phyloP scores from a whole-genome alignment of 1,140 invertebrate genomes.

The Scylla paramamosain region DNA sequence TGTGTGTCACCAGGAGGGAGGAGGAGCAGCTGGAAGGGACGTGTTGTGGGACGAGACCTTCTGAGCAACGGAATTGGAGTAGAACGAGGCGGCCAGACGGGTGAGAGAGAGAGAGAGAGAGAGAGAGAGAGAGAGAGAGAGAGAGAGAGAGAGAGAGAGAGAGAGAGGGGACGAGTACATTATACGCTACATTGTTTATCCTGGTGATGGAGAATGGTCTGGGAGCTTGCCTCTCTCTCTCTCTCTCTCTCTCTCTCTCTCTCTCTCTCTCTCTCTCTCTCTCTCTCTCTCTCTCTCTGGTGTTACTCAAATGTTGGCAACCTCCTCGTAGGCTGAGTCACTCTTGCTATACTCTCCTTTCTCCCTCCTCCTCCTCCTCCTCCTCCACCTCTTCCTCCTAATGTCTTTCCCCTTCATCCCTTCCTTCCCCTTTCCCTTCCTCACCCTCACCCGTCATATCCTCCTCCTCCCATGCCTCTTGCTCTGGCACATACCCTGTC shows the following conservation, averaged over 20 bases:
- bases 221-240: background rate
- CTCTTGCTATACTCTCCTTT: background rate
- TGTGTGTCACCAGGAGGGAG: no score
- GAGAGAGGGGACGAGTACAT: background rate
- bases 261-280: conserved; percentile 20
- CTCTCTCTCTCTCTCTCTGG: background rate
- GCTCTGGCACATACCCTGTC: background rate
- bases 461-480: background rate
- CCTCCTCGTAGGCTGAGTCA: background rate
- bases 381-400: background rate
- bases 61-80: background rate
- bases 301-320: background rate
- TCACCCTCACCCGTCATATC: background rate
- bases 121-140: background rate
- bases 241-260: conserved; percentile 12
- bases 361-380: background rate
- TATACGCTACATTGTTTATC: background rate
- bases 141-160: background rate
- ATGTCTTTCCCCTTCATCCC: no score
- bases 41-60: no score
- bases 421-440: background rate
- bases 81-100: background rate
- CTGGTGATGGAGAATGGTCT: background rate
- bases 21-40: no score
- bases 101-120: background rate